A percentile compares a stretch with the other conserved stretches of the same genome.
These are phyloP conservation scores for Sussaba pulchella DNA, from an alignment of 2,888 invertebrate species.

Conservation along the genomic window DNA sequence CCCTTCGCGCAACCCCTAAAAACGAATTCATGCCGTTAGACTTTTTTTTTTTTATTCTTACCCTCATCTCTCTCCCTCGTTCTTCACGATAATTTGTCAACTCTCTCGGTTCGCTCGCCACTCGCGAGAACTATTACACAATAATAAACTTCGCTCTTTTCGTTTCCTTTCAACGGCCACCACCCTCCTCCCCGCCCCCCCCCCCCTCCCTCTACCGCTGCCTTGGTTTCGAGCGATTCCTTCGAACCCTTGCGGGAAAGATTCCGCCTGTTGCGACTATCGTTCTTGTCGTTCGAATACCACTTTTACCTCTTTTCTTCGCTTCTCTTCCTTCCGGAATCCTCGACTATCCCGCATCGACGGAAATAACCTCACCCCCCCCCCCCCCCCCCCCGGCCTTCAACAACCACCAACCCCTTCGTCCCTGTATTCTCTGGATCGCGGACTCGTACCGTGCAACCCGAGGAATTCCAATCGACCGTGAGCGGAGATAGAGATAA, in stretches of 20 bases:
- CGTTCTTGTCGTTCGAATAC: conserved; percentile 29
- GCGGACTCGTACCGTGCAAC: conserved; percentile 49
- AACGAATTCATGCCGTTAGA: conserved; percentile 50
- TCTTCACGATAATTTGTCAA: conserved; percentile 18
- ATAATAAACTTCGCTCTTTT: conserved; percentile 64
- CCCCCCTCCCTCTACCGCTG: not conserved
- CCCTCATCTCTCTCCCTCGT: conserved; percentile 26
- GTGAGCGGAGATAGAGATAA: conserved; percentile 28
- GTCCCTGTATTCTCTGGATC: too few species aligned
- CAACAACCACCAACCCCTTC: not conserved
- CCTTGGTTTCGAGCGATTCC: conserved; percentile 29
- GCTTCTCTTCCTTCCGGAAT: conserved; percentile 49
- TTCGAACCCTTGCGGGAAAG: conserved; percentile 26
- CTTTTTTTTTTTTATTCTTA: conserved; percentile 6
- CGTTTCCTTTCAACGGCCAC: conserved; percentile 22
- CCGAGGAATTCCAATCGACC: conserved; percentile 61
- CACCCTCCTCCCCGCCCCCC: conserved; percentile 17
- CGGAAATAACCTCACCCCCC: conserved; percentile 27
- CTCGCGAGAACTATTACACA: conserved; percentile 53
- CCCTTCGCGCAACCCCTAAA: conserved; percentile 55
- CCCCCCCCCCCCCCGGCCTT: not conserved
- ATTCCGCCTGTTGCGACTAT: conserved; percentile 62
- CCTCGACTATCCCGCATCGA: conserved; percentile 46
- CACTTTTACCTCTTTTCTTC: not conserved
- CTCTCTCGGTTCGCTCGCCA: too few species aligned